phyloP scores from a whole-genome alignment of 1,140 invertebrate species.

The Rhagoletis pomonella region DNA sequence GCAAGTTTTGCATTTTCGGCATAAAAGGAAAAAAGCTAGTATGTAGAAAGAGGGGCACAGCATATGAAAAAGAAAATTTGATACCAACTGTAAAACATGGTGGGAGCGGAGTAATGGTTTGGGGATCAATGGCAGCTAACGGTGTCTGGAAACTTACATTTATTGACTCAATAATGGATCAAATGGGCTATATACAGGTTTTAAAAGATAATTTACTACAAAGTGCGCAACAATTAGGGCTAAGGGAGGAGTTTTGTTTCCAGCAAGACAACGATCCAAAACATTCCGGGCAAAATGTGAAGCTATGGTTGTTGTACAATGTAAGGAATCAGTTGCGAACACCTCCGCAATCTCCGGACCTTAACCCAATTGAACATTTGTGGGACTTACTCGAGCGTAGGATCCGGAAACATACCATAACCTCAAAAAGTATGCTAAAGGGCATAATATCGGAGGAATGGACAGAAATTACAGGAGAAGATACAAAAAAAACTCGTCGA shows the following conservation, averaged over 20 bases:
- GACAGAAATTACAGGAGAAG: background rate
- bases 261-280: conserved; percentile 50
- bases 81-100: conserved; percentile 71
- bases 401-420: background rate
- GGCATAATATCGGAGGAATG: background rate
- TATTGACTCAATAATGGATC: conserved; percentile 40
- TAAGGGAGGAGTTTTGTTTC: background rate
- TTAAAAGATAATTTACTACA: conserved; percentile 52
- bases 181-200: conserved; percentile 30
- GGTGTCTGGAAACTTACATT: conserved; percentile 63
- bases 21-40: background rate
- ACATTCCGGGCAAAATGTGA: conserved; percentile 3
- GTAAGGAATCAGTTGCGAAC: background rate
- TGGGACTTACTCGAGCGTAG: conserved; percentile 16
- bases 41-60: background rate
- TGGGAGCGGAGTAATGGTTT: conserved; percentile 67
- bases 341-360: background rate
- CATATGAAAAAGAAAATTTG: conserved; percentile 54
- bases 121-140: conserved; percentile 64
- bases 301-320: background rate
- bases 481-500: background rate
- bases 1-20: background rate
- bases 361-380: conserved; percentile 29
- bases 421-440: too few relatives aligned
- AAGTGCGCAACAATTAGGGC: background rate